Base-by-base conservation (phyloP, 2,113 vertebrate species). In the Austrofundulus limnaeus region DNA sequence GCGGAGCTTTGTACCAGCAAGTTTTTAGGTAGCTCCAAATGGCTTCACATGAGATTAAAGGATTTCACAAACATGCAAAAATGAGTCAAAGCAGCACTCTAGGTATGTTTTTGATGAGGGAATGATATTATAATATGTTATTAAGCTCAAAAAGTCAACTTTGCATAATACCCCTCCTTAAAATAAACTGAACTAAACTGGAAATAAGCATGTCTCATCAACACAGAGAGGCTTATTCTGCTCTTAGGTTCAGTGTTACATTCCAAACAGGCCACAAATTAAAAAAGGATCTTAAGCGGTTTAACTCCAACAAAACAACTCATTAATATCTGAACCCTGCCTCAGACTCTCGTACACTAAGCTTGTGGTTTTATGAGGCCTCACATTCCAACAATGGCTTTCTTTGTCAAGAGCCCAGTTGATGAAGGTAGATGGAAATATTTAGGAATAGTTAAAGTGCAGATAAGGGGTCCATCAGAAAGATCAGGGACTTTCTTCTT, bases 301-400 rank as follows among this genome's bases (percentile, higher is more conserved):
- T 83, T 77, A 81, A 63, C 10, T 9, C 23, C 21, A 65, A 61
- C 39, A 28, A 78, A 71, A 80, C 75, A 58, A 51, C 45, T 61
- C 48, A n/a, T n/a, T n/a, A 77, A 81, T 80, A 50, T 70, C 60
- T 39, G 41, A 75, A 43, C 37, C 9, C 24, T 1, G 5, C 55
- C 45, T 53, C 48, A 49, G 8, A 49, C 38, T 24, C 25, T 24
- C 62, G 50, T 48, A 47, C 37, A 64, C 42, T 43, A 6, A 48
- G 43, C 55, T 57, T 46, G 41, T 46, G 65, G 69, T 71, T 46
- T n/a, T 1, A 16, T 54, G 53, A 48, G 72, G 60, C 66, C 62
- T 67, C 38, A 52, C 23, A 38, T 16, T 41, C 45, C 51, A 68
- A 85, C 76, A 85, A 87, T 52, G 46, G 43, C 37, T 1, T 1